Evolutionary conservation across 2,113 vertebrate species (phyloP), one percentile per base, ranked within the genome.

Genomic region (Lasiurus borealis): DNA sequence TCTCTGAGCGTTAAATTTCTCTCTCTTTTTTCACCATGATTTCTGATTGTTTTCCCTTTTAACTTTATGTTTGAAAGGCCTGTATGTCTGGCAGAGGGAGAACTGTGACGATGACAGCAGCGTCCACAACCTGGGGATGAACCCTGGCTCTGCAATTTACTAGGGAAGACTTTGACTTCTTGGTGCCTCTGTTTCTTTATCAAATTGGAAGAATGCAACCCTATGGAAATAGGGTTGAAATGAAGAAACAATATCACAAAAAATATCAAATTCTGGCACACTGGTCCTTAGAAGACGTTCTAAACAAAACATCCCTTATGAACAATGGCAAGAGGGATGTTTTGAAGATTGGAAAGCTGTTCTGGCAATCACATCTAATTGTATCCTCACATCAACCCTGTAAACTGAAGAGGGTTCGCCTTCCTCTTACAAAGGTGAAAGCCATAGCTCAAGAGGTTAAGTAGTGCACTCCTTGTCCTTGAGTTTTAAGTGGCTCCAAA

Each of bases 1-100:
- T 94, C 71, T 87, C 21, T 9, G n/a, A 87, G 44, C 14, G 0
- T 88, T 91, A 78, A 57, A 73, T 97, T 95, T 72, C 83, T 96
- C 93, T 72, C 10, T 34, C 77, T 83, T 80, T 69, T 95, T 95
- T 97, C 86, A 92, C 66, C 96, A 94, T 93, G 93, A 94, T 97
- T 97, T 87, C 52, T 13, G 0, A 95, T 86, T 94, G 31, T 81
- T 96, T 94, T 87, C 48, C n/a, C 81, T 88, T 88, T 75, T 96
- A 95, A 97, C 96, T 95, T 96, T 46, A 92, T 85, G 90, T 96
- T 91, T 40, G 34, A 82, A 81, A 82, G 57, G 66, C 46, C 54
- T 13, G 8, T 44, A 15, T 12, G 34, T 91, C 57, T 77, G 27
- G n/a, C 57, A 76, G 77, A 54, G 11, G 29, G 46, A 66, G 48